phyloP scores from a whole-genome alignment of 1,140 invertebrate species.

The Latrodectus geometricus region DNA sequence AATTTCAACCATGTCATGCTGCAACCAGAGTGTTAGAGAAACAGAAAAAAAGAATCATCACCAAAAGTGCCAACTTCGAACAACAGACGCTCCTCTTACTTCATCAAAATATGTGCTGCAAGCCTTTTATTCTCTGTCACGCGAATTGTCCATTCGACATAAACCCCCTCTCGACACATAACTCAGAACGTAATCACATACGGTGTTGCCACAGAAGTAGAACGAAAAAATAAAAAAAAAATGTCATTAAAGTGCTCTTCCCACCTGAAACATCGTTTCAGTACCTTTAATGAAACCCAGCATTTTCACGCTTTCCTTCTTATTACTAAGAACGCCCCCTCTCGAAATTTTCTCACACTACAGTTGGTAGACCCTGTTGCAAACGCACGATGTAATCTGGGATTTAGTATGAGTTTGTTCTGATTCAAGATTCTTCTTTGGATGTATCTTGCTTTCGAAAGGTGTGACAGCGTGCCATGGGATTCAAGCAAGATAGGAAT shows the following conservation, averaged over 20 bases:
- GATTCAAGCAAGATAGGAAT: not conserved
- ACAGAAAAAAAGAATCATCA: not conserved
- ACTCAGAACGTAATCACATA: constrained; percentile 9
- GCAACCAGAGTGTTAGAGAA: not conserved
- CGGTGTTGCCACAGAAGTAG: not conserved
- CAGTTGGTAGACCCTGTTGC: constrained; percentile 7
- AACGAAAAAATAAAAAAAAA: not conserved
- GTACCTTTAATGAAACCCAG: constrained; percentile 21
- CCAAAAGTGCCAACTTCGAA: not conserved
- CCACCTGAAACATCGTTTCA: not conserved
- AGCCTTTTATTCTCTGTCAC: constrained; percentile 20
- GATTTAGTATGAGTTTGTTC: constrained; percentile 12
- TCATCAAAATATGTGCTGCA: constrained; percentile 24
- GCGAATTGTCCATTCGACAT: constrained; percentile 36
- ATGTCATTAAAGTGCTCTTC: constrained; percentile 20
- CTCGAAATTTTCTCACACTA: not conserved
- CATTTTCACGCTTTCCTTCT: constrained; percentile 8
- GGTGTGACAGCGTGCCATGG: not conserved
- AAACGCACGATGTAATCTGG: constrained; percentile 18
- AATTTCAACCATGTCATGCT: not conserved
- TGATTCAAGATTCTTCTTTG: not conserved
- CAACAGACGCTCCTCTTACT: not conserved
- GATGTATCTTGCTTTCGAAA: not conserved
- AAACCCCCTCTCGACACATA: constrained; percentile 8
- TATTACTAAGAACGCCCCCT: constrained; percentile 18